These are phyloP conservation scores for Spheniscus humboldti DNA, from an alignment of 2,797 vertebrate species.

Conservation along the genomic window DNA sequence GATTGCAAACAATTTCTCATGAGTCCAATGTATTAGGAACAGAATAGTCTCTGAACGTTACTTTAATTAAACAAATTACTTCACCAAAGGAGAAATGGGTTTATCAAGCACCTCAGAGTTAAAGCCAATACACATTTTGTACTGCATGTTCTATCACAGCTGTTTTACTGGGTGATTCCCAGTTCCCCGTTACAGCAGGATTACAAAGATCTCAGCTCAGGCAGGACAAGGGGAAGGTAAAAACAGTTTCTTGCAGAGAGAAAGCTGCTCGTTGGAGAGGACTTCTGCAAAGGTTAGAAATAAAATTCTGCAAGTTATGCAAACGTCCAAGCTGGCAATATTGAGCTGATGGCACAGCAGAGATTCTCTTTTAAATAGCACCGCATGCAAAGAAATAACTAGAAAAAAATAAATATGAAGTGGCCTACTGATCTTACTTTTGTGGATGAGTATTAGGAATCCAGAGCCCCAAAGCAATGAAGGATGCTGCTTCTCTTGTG, in stretches of 20 bases:
- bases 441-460: neutral
- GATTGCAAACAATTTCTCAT: neutral
- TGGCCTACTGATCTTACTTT: neutral
- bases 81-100: neutral
- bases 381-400: neutral
- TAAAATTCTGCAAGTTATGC: neutral
- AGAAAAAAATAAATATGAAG: neutral
- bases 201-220: neutral
- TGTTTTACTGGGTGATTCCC: neutral
- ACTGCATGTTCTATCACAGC: neutral
- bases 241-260: neutral
- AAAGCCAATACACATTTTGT: neutral
- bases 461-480: neutral
- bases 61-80: neutral
- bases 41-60: neutral
- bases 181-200: neutral
- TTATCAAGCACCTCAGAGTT: neutral
- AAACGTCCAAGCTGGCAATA: neutral
- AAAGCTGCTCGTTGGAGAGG: neutral
- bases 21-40: neutral
- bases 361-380: neutral
- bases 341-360: neutral
- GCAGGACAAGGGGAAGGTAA: neutral
- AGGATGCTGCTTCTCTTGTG: neutral
- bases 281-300: neutral